Evolutionary conservation across 2,888 invertebrate genomes (phyloP).

Genomic region (Tribolium freemani): DNA sequence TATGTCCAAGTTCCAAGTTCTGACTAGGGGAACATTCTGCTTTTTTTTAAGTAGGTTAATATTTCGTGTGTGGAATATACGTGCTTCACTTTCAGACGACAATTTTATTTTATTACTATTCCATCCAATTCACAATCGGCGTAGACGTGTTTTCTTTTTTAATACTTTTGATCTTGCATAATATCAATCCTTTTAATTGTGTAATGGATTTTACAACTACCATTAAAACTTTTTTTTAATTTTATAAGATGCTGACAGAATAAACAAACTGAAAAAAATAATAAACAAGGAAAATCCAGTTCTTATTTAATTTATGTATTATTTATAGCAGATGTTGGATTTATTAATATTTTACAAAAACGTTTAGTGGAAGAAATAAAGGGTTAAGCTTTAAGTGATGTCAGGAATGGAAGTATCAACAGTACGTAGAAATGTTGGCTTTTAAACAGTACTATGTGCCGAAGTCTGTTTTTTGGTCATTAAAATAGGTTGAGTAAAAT

Average conservation of each 20-base stretch:
- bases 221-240: conserved; percentile 24
- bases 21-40: no score
- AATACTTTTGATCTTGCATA: conserved; percentile 1
- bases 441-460: not conserved
- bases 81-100: no score
- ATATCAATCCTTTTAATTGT: conserved; percentile 6
- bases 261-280: conserved; percentile 7
- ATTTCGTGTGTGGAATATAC: no score
- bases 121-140: not conserved
- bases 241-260: conserved; percentile 2
- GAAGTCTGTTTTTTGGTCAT: not conserved
- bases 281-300: not conserved
- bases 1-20: no score
- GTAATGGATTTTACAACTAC: conserved; percentile 13
- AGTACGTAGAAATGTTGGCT: no score
- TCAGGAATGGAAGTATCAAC: no score
- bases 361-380: no score
- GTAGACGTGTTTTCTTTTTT: not conserved
- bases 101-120: not conserved
- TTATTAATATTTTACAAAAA: no score
- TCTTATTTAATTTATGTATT: not conserved
- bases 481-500: not conserved
- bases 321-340: no score
- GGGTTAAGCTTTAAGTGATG: no score
- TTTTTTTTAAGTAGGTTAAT: no score